Conservation (phyloP, 2,797 vertebrate genomes). For the Onychomys leucogaster region DNA sequence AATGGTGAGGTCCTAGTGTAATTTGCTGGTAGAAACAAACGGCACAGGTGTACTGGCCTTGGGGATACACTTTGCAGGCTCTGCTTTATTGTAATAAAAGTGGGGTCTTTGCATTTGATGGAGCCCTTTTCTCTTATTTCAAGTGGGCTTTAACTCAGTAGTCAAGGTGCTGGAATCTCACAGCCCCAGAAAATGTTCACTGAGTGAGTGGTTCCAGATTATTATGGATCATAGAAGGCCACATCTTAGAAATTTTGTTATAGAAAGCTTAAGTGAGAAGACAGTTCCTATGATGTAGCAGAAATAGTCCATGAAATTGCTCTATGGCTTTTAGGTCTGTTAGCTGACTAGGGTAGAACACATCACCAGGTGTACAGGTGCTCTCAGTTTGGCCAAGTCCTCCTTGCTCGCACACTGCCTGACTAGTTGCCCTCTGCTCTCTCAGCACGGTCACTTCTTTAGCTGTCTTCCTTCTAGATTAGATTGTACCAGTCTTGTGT, state of each 20-base stretch:
- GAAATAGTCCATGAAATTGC: neutral
- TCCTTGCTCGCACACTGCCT: neutral
- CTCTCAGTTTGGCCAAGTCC: neutral
- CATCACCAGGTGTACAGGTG: neutral
- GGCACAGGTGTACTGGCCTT: conserved; percentile 28
- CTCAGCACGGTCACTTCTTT: neutral
- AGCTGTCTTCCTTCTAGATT: conserved; percentile 11
- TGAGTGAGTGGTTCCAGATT: neutral
- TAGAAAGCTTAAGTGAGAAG: neutral
- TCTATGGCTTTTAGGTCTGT: neutral
- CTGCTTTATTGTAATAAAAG: neutral
- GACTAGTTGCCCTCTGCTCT: neutral
- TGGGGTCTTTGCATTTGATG: neutral
- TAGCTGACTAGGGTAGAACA: no score
- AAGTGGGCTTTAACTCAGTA: neutral
- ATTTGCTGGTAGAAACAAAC: conserved; percentile 11
- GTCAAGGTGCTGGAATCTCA: neutral
- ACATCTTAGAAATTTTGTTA: neutral
- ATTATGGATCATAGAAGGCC: neutral
- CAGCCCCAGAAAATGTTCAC: neutral
- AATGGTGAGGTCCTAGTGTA: neutral
- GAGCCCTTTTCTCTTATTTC: neutral
- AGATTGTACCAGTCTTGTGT: conserved; percentile 2
- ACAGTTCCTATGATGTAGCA: neutral
- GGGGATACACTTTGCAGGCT: neutral